Base-by-base conservation (phyloP, 1,140 invertebrate genomes). In the Hycleus cichorii region DNA sequence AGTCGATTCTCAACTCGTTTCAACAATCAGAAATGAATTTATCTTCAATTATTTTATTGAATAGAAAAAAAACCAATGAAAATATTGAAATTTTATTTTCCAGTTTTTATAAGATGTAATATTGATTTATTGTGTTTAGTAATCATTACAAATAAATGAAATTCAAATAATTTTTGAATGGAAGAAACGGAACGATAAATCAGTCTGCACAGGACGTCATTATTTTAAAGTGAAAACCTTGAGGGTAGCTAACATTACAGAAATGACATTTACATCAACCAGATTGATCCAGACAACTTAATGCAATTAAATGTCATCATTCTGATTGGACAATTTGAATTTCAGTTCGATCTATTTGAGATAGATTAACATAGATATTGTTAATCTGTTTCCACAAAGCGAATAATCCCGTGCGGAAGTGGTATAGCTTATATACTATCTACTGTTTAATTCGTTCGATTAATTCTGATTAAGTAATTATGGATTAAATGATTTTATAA, bases 301-400 rank as follows among this genome's bases (percentile, higher is more conserved):
- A 64, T 62, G 24, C 59, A 49, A 60, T 64, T 62, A 61, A 59
- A 52, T 39, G 53, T 24, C 57, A 52, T 62, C 54, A 54, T 57
- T 65, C 57, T 57, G 56, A 65, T 65, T 56, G 64, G 53, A 43
- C 64, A 60, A 65, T 63, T 63, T 59, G 64, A 65, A 65, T 65
- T 65, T 63, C 32, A 65, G 58, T 63, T 65, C 64, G 60, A 65
- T 65, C 59, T 62, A 54, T 63, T 62, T 65, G 64, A 58, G 52
- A 50, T 53, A 51, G 58, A 65, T 65, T 65, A 60, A 60, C 58
- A 65, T 59, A 65, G 58, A 63, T 65, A 63, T 60, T 59, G 64
- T 65, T 62, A 63, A 62, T 65, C 58, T 57, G 57, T 46, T 60
- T 39, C 55, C 52, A 65, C 55, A 65, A 47, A 59, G 57, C 45